Percentiles rank a stretch among this genome's conserved stretches.
Evolutionary conservation across 1,140 invertebrate genomes (phyloP).

Genomic region (Bombus difficillimus): DNA sequence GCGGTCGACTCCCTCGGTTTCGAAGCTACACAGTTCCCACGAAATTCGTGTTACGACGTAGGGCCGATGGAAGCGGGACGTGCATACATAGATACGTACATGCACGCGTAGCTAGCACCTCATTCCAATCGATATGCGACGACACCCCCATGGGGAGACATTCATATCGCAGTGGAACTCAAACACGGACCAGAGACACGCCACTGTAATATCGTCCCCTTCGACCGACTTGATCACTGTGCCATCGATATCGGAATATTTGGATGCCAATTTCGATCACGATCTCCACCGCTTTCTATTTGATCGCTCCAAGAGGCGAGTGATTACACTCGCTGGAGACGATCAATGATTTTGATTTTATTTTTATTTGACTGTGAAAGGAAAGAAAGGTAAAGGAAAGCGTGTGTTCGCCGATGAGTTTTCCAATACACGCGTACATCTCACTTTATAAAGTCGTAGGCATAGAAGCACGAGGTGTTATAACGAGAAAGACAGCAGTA

Average conservation of each 20-base stretch:
- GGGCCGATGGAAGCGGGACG: slow-evolving; percentile 40
- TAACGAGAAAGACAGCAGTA: slow-evolving; percentile 4
- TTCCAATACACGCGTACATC: not conserved
- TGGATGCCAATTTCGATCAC: slow-evolving; percentile 34
- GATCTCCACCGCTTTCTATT: not conserved
- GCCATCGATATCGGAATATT: slow-evolving; percentile 44
- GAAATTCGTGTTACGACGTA: slow-evolving; percentile 48
- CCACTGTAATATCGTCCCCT: slow-evolving; percentile 58
- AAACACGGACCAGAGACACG: slow-evolving; percentile 60
- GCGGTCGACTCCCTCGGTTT: slow-evolving; percentile 16
- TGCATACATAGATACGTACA: not conserved
- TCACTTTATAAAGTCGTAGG: not conserved
- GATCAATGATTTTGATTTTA: not conserved
- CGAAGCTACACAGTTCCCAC: slow-evolving; percentile 53
- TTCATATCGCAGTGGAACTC: slow-evolving; percentile 70
- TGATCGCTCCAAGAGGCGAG: not conserved
- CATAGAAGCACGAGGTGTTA: not conserved
- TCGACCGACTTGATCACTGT: slow-evolving; percentile 14
- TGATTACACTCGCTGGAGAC: not conserved
- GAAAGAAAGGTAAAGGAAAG: not conserved
- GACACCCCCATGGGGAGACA: slow-evolving; percentile 63
- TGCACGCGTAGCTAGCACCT: slow-evolving; percentile 41
- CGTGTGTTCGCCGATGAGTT: rapidly evolving
- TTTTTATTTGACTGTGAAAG: no score
- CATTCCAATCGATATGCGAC: slow-evolving; percentile 69